Conservation (phyloP, 2,797 vertebrate genomes). For the Bucorvus abyssinicus region DNA sequence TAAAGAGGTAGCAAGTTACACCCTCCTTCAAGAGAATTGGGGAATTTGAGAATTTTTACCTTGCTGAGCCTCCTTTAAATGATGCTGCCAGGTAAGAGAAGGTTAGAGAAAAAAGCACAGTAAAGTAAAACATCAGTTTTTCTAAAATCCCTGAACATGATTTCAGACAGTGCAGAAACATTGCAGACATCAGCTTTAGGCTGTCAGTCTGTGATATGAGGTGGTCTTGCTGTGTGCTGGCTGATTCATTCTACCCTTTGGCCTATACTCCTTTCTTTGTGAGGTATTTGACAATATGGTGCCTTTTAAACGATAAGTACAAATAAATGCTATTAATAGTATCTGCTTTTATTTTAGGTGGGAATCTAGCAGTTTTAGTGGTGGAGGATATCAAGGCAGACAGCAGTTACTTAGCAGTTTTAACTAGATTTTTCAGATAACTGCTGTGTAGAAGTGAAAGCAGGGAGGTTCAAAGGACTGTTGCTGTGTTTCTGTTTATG, state of each 20-base stretch:
- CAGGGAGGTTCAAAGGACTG: background rate
- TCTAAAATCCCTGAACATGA: background rate
- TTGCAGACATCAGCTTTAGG: background rate
- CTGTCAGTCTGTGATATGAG: background rate
- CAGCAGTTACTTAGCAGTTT: background rate
- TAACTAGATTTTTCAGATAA: background rate
- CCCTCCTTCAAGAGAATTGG: fast-evolving
- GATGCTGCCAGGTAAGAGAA: background rate
- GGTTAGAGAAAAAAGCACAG: background rate
- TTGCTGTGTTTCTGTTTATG: background rate
- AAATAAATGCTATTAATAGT: background rate
- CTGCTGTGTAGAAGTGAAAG: background rate
- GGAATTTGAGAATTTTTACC: background rate
- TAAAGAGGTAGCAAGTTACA: background rate
- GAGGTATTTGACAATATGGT: background rate
- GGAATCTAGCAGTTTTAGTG: background rate
- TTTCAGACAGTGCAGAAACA: background rate
- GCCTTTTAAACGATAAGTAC: background rate
- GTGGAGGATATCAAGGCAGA: background rate
- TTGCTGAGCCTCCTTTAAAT: background rate
- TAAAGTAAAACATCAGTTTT: background rate
- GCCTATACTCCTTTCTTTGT: background rate
- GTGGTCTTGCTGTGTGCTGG: background rate
- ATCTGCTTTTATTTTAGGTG: background rate
- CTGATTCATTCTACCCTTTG: background rate